phyloP scores from a whole-genome alignment of 1,140 invertebrate genomes.

The Drosophila jambulina region DNA sequence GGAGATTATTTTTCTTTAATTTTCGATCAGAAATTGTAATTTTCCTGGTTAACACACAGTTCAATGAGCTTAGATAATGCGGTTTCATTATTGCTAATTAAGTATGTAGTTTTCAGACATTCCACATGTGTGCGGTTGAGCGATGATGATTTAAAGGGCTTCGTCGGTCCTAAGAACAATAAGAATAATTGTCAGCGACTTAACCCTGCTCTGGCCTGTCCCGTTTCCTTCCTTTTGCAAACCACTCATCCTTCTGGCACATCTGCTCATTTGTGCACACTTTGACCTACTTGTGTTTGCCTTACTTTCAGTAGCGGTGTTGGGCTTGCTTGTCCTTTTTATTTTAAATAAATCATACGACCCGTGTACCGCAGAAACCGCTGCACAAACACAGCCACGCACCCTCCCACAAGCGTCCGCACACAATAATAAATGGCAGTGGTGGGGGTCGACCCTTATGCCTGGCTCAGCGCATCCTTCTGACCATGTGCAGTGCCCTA shows the following conservation, averaged over 20 bases:
- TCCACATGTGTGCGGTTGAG: neutral
- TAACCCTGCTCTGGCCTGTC: slow-evolving; percentile 16
- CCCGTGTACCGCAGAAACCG: slow-evolving; percentile 62
- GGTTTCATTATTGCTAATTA: slow-evolving; percentile 16
- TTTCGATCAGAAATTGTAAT: neutral
- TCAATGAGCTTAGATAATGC: neutral
- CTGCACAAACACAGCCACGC: slow-evolving; percentile 54
- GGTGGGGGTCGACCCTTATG: neutral
- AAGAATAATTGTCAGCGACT: slow-evolving; percentile 36
- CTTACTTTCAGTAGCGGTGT: slow-evolving; percentile 33
- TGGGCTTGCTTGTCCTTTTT: slow-evolving; percentile 40
- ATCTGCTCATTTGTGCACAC: slow-evolving; percentile 46
- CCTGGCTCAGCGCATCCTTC: slow-evolving; percentile 22
- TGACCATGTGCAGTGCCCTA: slow-evolving; percentile 19
- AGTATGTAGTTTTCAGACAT: neutral
- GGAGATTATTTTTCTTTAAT: neutral
- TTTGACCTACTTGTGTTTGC: slow-evolving; percentile 64
- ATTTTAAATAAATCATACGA: slow-evolving; percentile 77
- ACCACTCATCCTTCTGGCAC: neutral
- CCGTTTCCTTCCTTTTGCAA: neutral
- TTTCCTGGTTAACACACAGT: no score
- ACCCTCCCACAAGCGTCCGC: slow-evolving; percentile 14
- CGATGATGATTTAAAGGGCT: neutral
- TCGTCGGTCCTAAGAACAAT: slow-evolving; percentile 10
- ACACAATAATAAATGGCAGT: slow-evolving; percentile 18